Conservation (phyloP, 2,113 vertebrate genomes). For the Cygnus atratus region DNA sequence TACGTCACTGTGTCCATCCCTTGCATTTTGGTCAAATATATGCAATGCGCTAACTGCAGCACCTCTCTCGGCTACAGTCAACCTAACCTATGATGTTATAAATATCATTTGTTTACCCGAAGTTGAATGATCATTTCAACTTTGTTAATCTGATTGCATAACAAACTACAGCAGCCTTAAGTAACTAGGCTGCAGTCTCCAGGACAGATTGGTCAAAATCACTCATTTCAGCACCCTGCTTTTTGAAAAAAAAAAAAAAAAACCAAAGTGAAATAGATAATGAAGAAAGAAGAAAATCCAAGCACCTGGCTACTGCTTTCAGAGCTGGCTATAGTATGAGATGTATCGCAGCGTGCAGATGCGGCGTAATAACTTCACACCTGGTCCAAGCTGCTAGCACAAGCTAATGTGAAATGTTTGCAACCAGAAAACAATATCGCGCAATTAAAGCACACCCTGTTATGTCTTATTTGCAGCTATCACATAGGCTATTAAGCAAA, state of each 20-base stretch:
- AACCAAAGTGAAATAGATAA: not conserved
- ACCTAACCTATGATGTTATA: not conserved
- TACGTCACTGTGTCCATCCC: not conserved
- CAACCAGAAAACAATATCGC: constrained; percentile 1
- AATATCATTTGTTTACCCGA: not conserved
- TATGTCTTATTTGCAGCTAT: constrained; percentile 43
- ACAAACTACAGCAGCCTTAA: constrained; percentile 32
- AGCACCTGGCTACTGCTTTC: not conserved
- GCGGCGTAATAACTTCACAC: not conserved
- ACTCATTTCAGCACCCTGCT: not conserved
- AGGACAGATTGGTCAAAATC: fast-evolving
- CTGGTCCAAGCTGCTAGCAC: not conserved
- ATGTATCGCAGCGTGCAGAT: not conserved
- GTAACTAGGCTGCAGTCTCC: constrained; percentile 12
- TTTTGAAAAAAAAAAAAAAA: not conserved
- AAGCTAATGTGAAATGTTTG: not conserved
- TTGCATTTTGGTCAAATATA: not conserved
- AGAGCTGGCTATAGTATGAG: not conserved
- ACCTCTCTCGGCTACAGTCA: fast-evolving
- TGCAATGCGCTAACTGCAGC: fast-evolving
- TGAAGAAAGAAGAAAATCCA: not conserved
- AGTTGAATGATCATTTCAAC: constrained; percentile 44
- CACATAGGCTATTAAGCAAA: constrained; percentile 27
- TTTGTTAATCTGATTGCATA: constrained; percentile 54
- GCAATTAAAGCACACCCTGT: constrained; percentile 44